phyloP scores from a whole-genome alignment of 2,797 vertebrate species.

The Danio aesculapii region DNA sequence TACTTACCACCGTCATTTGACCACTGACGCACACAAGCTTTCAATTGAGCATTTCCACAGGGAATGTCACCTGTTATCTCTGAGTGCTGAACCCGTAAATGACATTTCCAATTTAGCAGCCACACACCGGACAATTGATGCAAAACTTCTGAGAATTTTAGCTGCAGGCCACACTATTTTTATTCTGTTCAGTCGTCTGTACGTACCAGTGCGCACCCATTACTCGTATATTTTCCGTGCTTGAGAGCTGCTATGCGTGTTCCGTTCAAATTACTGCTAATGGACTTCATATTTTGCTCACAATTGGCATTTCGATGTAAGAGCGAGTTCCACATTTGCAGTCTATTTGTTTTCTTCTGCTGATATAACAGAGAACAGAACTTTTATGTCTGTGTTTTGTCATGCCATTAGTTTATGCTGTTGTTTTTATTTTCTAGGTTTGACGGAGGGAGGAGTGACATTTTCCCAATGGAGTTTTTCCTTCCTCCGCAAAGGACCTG shows the following conservation, averaged over 20 bases:
- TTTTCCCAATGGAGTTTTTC: conserved; percentile 96
- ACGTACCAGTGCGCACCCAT: background rate
- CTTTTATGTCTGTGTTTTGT: conserved; percentile 52
- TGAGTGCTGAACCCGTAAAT: conserved; percentile 19
- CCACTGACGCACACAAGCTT: conserved; percentile 40
- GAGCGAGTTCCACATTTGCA: conserved; percentile 24
- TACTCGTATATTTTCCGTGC: background rate
- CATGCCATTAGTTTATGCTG: conserved; percentile 47
- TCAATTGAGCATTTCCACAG: conserved; percentile 12
- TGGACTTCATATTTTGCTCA: conserved; percentile 4
- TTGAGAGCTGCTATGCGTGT: background rate
- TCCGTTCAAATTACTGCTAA: conserved; percentile 16
- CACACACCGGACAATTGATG: background rate
- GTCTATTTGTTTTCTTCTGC: conserved; percentile 40
- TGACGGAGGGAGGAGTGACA: conserved; percentile 85
- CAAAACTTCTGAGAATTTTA: conserved; percentile 27
- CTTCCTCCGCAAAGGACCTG: conserved; percentile 96
- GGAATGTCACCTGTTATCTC: conserved; percentile 15
- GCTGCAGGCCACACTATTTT: background rate
- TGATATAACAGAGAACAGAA: conserved; percentile 25
- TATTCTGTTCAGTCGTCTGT: conserved; percentile 7
- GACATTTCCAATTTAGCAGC: conserved; percentile 18
- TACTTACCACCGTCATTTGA: conserved; percentile 25
- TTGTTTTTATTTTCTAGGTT: conserved; percentile 75
- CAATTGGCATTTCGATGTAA: background rate